A percentile compares a stretch with the other conserved stretches of the same genome.
Evolutionary conservation across 2,113 vertebrate genomes (phyloP).

Genomic region (Heterotilapia buettikoferi): DNA sequence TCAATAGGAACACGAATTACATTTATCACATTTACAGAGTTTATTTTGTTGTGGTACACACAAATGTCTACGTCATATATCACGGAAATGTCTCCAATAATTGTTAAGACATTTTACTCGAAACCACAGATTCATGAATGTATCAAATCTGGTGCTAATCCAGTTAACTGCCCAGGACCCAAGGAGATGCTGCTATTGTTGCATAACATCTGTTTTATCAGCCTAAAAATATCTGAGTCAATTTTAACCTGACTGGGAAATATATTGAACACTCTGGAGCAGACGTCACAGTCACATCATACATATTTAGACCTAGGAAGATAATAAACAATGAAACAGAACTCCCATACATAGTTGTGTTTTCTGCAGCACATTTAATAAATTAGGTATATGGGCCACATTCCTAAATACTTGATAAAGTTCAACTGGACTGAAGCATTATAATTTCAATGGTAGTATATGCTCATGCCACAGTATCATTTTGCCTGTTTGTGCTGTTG

Average conservation of each 20-base stretch:
- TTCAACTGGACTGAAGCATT: background rate
- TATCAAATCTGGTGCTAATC: background rate
- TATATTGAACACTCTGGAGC: background rate
- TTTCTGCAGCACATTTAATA: background rate
- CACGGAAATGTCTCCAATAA: background rate
- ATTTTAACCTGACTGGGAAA: background rate
- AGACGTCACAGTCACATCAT: background rate
- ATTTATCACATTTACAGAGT: background rate
- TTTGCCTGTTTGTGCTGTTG: background rate
- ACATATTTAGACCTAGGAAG: background rate
- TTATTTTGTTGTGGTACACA: background rate
- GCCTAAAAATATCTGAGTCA: background rate
- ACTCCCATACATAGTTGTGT: background rate
- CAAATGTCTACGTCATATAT: fast-evolving
- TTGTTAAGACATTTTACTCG: background rate
- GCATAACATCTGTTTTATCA: background rate
- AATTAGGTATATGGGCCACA: background rate
- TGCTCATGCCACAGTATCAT: background rate
- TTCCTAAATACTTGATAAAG: background rate
- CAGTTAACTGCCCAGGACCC: background rate
- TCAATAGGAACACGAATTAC: background rate
- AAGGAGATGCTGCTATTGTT: background rate
- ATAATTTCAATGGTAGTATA: background rate
- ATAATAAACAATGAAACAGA: background rate
- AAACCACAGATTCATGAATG: background rate